phyloP scores from a whole-genome alignment of 2,113 vertebrate genomes.

The Oncorhynchus masou region DNA sequence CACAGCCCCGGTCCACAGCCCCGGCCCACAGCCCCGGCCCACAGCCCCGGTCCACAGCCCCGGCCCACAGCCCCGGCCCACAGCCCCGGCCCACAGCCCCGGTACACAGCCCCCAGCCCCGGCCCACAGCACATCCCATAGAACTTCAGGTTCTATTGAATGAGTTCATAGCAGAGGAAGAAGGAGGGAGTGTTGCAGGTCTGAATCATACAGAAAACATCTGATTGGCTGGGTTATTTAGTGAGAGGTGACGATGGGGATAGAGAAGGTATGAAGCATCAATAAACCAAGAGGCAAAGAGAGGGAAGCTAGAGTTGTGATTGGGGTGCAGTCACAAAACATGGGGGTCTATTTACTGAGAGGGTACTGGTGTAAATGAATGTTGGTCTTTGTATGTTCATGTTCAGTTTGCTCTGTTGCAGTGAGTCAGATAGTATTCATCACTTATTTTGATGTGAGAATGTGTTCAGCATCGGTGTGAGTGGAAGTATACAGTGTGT shows the following conservation, averaged over 20 bases:
- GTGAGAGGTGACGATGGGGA: background rate
- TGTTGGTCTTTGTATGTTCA: too few species aligned
- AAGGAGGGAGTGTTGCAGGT: too few species aligned
- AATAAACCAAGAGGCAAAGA: constrained; percentile 20
- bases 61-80: too few species aligned
- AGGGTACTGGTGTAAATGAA: background rate
- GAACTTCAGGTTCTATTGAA: too few species aligned
- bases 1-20: background rate
- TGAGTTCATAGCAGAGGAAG: too few species aligned
- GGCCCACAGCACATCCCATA: too few species aligned
- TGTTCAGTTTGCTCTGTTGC: constrained; percentile 5
- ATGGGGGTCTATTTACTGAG: background rate
- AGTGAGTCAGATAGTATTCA: constrained; percentile 47
- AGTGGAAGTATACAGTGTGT: background rate
- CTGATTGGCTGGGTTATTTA: background rate
- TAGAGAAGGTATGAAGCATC: background rate
- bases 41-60: too few species aligned
- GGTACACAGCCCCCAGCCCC: too few species aligned
- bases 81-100: too few species aligned
- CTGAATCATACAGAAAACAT: background rate
- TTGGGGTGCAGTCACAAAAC: background rate
- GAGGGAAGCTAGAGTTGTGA: constrained; percentile 20
- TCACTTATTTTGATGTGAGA: background rate
- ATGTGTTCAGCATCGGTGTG: background rate
- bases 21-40: background rate